Conservation (phyloP, 1,140 invertebrate genomes). For the Drosophila sp. region DNA sequence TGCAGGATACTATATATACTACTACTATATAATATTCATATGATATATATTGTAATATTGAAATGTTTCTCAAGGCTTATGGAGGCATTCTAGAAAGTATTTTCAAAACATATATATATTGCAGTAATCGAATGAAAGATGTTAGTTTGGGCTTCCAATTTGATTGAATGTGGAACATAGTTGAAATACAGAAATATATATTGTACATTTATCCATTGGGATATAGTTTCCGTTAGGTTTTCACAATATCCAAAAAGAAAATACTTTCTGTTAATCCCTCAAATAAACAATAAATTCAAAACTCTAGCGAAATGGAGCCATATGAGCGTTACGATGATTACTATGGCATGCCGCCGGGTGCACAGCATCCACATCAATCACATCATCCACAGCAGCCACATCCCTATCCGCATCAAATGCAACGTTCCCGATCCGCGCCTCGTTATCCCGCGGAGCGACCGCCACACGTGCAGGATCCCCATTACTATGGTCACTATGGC, state of each 20-base stretch:
- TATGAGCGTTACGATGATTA: conserved; percentile 75
- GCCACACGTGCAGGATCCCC: conserved; percentile 64
- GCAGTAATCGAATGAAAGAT: not conserved
- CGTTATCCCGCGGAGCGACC: conserved; percentile 75
- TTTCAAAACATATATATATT: too few relatives aligned
- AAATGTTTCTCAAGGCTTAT: not conserved
- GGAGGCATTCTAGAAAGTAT: not conserved
- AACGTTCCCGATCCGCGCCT: conserved; percentile 68
- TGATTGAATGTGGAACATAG: too few relatives aligned
- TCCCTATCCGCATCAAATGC: conserved; percentile 59
- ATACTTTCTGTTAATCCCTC: conserved; percentile 50
- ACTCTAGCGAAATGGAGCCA: conserved; percentile 84
- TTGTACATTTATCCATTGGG: too few relatives aligned
- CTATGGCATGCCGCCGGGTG: conserved; percentile 71
- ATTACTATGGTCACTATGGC: conserved; percentile 69
- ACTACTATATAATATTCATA: too few relatives aligned
- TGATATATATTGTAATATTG: too few relatives aligned
- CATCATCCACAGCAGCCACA: conserved; percentile 18
- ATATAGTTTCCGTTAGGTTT: not conserved
- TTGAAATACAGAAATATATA: too few relatives aligned
- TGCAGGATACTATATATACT: not conserved
- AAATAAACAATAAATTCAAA: conserved; percentile 35
- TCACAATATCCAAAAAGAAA: conserved; percentile 3
- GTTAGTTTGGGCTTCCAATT: too few relatives aligned
- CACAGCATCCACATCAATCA: conserved; percentile 30